Base-by-base conservation (phyloP, 2,888 invertebrate genomes). In the Sturmia bella region DNA sequence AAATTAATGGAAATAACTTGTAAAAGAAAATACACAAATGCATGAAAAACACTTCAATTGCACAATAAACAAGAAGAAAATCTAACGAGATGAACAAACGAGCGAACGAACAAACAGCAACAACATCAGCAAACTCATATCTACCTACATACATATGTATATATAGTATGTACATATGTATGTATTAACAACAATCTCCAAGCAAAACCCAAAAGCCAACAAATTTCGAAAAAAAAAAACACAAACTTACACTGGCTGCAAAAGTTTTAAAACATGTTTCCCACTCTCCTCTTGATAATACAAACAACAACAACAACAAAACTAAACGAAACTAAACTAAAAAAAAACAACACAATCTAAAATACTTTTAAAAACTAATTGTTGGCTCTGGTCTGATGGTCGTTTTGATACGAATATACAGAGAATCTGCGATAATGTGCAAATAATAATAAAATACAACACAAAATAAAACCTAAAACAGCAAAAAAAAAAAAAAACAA, bases 351-450 rank as follows among this genome's bases (percentile, higher is more conserved):
- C 1, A 52, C 21, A 17, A 56, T 56, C 32, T 56, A 57, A 69
- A 76, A 61, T 76, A 78, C 73, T 81, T 50, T 27, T 64, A 82
- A 82, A 77, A 78, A 78, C 57, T 82, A 78, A 82, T 82, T 78
- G 68, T 74, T 82, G 78, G 78, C 78, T 74, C 59, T 75, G 80
- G 80, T 78, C 78, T 78, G 82, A 69, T 75, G 74, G 74, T 73
- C 74, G 69, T 73, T 80, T 66, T 69, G 61, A 78, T 79, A 76
- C 81, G 80, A 79, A 84, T 69, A 37, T 83, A 61, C 73, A 54
- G 72, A 83, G 83, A 84, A 83, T 80, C 63, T 74, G 77, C 59
- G 54, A 83, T 79, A 79, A 84, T 81, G 75, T 80, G 83, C 76
- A 78, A 83, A 83, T 70, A 74, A 77, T 54, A 73, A 72, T 72